Base-by-base conservation (phyloP, 2,113 vertebrate genomes). In the Noturus placidus region DNA sequence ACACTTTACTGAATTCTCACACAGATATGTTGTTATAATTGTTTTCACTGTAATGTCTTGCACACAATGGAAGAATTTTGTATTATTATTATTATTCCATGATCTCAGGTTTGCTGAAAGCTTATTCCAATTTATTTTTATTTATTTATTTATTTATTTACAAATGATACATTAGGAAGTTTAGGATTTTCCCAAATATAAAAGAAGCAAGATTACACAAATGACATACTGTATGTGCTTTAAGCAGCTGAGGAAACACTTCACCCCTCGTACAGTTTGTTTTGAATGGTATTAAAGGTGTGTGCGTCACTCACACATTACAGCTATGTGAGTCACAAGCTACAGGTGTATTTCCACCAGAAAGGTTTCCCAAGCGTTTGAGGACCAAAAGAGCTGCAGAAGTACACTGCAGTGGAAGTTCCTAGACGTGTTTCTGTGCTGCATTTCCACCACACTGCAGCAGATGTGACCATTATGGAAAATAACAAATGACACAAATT, bases 361-460 rank as follows among this genome's bases (percentile, higher is more conserved):
- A 14, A 76, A 50, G 22, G 9, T 50, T 76, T 76, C 20, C 1
- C 1, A 54, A 78, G 46, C 13, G 8, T 52, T 50, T 78, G 22
- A 8, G 27, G 76, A 78, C 11, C 25, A 17, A 4, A 78, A 30
- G 8, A 52, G 38, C 19, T 72, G 19, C 70, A 78, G 50, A 78
- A 17, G 19, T 77, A 38, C 74, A 50, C 46, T 78, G 76, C 76
- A 30, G 50, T 52, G 50, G 13, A 54, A 15, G 78, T 80, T 80
- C 8, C 27, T 33, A 80, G 52, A 54, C 3, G n/a, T 78, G 74
- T 56, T 79, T 19, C 3, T 79, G 14, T 19, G 50, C 50, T 79
- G 50, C 50, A 54, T 79, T 79, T 79, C 38, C 50, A 79, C 5
- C 76, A 52, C 46, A 78, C 76, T 78, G 76, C 46, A 54, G 46